Conservation (phyloP, 2,113 vertebrate species). For the Xiphophorus couchianus region DNA sequence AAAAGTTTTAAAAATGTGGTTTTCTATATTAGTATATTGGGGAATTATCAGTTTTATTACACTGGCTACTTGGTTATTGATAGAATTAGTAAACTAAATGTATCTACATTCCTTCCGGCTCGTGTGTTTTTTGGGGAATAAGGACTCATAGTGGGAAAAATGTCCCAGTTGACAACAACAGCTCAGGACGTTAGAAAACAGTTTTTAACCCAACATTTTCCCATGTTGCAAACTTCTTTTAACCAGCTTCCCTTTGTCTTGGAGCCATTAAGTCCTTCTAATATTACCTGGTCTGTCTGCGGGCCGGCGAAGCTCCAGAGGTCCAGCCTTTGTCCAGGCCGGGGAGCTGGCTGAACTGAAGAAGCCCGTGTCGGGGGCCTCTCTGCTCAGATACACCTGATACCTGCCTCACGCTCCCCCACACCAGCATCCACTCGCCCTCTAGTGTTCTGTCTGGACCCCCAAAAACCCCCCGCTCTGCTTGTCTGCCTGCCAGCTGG, state of each 20-base stretch:
- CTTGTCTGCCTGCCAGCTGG: constrained; percentile 60
- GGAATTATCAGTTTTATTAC: neutral
- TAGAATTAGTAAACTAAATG: neutral
- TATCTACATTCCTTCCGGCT: too few relatives aligned
- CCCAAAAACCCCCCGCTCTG: constrained; percentile 37
- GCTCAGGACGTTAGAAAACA: constrained; percentile 33
- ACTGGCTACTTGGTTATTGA: too few relatives aligned
- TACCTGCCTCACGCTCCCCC: constrained; percentile 56
- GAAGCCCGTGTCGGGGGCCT: constrained; percentile 67
- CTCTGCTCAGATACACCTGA: constrained; percentile 71
- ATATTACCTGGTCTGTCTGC: constrained; percentile 66
- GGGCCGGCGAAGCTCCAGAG: constrained; percentile 53
- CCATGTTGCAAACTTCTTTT: constrained; percentile 64
- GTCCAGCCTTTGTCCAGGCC: constrained; percentile 58
- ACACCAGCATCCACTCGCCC: constrained; percentile 31
- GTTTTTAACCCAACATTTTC: constrained; percentile 57
- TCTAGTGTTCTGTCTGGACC: constrained; percentile 44
- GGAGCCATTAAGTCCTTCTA: constrained; percentile 71
- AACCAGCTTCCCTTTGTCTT: constrained; percentile 64
- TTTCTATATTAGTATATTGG: neutral
- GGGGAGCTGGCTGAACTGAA: constrained; percentile 63
- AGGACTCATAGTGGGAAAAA: constrained; percentile 18
- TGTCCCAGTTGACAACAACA: constrained; percentile 5
- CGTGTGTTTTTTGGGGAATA: too few relatives aligned
- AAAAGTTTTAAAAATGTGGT: neutral